Evolutionary conservation across 2,797 vertebrate species (phyloP).

Genomic region (Megalops cyprinoides): DNA sequence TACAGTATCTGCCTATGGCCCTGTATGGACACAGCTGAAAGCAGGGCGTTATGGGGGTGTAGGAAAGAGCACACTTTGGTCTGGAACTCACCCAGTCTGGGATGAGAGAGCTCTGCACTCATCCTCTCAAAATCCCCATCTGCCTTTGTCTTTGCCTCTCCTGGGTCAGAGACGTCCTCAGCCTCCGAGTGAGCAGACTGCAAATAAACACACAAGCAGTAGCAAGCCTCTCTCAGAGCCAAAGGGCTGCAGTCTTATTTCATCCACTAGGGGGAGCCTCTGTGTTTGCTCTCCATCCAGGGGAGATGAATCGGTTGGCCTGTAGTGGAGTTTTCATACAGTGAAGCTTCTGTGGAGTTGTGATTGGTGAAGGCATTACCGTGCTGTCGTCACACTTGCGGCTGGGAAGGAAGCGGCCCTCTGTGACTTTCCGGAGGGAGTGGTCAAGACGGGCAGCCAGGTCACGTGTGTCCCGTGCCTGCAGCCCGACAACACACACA

Average conservation of each 20-base stretch:
- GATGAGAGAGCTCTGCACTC: neutral
- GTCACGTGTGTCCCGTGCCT: slow-evolving; percentile 69
- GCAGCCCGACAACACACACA: slow-evolving; percentile 37
- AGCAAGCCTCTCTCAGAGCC: neutral
- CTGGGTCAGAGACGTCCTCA: neutral
- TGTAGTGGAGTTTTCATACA: neutral
- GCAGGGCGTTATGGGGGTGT: neutral
- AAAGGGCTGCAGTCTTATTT: neutral
- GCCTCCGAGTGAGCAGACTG: neutral
- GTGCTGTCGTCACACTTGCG: slow-evolving; percentile 53
- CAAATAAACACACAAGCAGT: neutral
- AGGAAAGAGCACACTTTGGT: neutral
- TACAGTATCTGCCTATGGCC: neutral
- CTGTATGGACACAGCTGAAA: neutral
- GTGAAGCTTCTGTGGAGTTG: neutral
- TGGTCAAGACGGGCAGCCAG: slow-evolving; percentile 58
- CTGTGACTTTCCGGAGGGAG: slow-evolving; percentile 62
- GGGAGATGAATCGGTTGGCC: no score
- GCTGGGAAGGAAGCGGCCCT: slow-evolving; percentile 58
- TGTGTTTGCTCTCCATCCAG: slow-evolving; percentile 19
- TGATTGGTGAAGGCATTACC: slow-evolving; percentile 40
- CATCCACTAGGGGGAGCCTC: slow-evolving; percentile 30
- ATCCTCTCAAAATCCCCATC: neutral
- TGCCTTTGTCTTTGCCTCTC: neutral
- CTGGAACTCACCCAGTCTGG: neutral